Conservation (phyloP, 1,140 invertebrate genomes). For the Drosophila nebulosa region DNA sequence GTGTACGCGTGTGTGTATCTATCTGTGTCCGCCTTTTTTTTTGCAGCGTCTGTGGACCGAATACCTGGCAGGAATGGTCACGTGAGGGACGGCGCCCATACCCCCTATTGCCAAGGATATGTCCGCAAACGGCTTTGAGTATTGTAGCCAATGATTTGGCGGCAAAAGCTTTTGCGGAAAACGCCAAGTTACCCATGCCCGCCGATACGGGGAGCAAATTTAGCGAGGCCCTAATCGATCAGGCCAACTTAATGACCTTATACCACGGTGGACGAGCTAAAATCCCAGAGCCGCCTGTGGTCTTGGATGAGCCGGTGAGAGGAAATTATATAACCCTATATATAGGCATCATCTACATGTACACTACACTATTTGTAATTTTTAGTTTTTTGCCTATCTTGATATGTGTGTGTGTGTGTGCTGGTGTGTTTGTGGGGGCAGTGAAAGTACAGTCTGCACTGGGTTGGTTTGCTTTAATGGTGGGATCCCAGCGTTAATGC, state of each 20-base stretch:
- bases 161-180: conserved; percentile 81
- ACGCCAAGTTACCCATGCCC: conserved; percentile 80
- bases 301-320: conserved; percentile 77
- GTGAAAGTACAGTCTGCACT: conserved; percentile 70
- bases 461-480: conserved; percentile 12
- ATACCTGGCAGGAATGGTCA: conserved; percentile 91
- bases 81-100: conserved; percentile 91
- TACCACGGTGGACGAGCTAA: conserved; percentile 37
- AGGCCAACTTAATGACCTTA: conserved; percentile 37
- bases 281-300: conserved; percentile 40
- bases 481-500: not conserved
- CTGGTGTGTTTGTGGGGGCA: conserved; percentile 33
- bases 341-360: conserved; percentile 2
- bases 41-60: conserved; percentile 88
- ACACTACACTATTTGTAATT: conserved; percentile 5
- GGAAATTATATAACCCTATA: conserved; percentile 56
- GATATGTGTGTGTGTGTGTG: conserved; percentile 8
- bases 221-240: conserved; percentile 45
- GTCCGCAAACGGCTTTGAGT: conserved; percentile 91
- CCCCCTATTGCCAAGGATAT: conserved; percentile 89
- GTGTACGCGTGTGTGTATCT: conserved; percentile 40
- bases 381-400: not conserved
- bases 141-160: conserved; percentile 89
- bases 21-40: conserved; percentile 55
- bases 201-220: conserved; percentile 61